phyloP scores from a whole-genome alignment of 1,140 invertebrate genomes.

The Diploscapter pachys region DNA sequence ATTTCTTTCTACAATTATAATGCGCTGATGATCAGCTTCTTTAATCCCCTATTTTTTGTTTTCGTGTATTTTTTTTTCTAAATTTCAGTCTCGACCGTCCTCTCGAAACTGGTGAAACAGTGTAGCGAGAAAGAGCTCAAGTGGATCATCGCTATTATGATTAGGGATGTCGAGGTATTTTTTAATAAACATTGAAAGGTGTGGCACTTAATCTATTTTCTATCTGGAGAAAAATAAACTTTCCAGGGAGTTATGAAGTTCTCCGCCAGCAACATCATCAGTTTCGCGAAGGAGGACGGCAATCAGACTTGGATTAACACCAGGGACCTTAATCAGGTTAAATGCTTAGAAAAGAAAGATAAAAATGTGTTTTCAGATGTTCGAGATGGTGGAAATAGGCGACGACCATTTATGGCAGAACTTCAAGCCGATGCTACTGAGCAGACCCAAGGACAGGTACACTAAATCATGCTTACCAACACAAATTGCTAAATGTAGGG shows the following conservation, averaged over 20 bases:
- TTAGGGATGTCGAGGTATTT: conserved; percentile 16
- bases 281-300: conserved; percentile 6
- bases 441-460: not conserved
- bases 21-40: no score
- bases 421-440: conserved; percentile 8
- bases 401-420: conserved; percentile 5
- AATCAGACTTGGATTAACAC: conserved; percentile 20
- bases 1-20: no score
- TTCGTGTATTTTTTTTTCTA: no score
- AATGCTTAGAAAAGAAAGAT: conserved; percentile 8
- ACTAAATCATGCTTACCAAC: no score
- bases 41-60: no score
- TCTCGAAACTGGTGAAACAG: no score
- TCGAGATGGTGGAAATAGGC: not conserved
- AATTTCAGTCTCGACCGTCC: no score
- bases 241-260: conserved; percentile 6
- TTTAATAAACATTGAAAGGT: not conserved
- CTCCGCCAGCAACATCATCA: conserved; percentile 13
- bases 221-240: not conserved
- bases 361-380: conserved; percentile 8
- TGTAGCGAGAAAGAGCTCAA: conserved; percentile 11
- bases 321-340: conserved; percentile 16
- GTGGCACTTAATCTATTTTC: not conserved
- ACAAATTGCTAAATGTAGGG: not conserved
- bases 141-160: conserved; percentile 29